Evolutionary conservation across 2,888 invertebrate genomes (phyloP).

Genomic region (Agrilus biguttatus): DNA sequence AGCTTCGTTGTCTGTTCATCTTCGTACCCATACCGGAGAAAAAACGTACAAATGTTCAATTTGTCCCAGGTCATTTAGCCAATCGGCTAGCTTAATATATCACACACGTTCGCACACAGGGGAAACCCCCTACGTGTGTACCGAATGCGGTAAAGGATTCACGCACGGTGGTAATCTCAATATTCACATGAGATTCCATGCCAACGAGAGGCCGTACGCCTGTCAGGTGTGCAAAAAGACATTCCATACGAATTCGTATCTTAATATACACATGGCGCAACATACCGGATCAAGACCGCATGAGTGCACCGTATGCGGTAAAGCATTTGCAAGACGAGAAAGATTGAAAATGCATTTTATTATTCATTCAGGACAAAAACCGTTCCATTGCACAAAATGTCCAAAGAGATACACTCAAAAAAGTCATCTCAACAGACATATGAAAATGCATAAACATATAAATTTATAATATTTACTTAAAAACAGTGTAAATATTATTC

Average conservation of each 20-base stretch:
- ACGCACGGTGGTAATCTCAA: constrained; percentile 19
- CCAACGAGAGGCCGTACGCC: constrained; percentile 17
- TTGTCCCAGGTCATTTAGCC: constrained; percentile 20
- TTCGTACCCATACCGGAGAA: constrained; percentile 16
- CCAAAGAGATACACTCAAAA: constrained; percentile 21
- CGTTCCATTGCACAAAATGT: constrained; percentile 39
- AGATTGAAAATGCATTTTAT: constrained; percentile 37
- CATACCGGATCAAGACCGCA: constrained; percentile 20
- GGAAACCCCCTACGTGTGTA: constrained; percentile 18
- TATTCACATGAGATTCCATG: constrained; percentile 22
- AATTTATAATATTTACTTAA: too few relatives aligned
- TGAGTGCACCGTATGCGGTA: constrained; percentile 37
- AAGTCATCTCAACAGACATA: constrained; percentile 22
- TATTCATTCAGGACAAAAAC: constrained; percentile 44
- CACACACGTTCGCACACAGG: constrained; percentile 19
- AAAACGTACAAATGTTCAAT: constrained; percentile 16
- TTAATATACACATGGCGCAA: constrained; percentile 20
- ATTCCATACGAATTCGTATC: constrained; percentile 22
- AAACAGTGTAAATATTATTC: too few relatives aligned
- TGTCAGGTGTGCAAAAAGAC: constrained; percentile 19
- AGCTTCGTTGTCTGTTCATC: constrained; percentile 13
- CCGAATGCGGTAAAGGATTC: constrained; percentile 18
- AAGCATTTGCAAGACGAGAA: constrained; percentile 36
- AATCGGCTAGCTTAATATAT: constrained; percentile 16
- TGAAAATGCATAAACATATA: constrained; percentile 17